Base-by-base conservation (phyloP, 1,140 invertebrate genomes). In the Zaprionus taronus region DNA sequence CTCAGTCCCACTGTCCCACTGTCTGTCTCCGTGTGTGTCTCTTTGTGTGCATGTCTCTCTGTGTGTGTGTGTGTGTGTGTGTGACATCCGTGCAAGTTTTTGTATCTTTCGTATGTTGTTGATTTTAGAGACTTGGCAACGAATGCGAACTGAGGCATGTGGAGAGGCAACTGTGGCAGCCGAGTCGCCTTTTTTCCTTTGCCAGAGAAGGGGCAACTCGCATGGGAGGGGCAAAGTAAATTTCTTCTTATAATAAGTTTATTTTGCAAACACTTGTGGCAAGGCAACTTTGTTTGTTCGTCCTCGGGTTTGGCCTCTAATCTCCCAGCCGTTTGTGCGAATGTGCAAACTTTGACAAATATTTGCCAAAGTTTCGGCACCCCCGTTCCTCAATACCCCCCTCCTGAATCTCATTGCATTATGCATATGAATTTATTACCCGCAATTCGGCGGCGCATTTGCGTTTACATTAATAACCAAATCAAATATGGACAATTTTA, bases 201-300 rank as follows among this genome's bases (percentile, higher is more conserved):
- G 6, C n/a, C 14, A 11, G 34, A 9, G 34, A 11, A 36, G 36
- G 31, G 22, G 15, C 20, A 26, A 34, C 67, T 9, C 22, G 65
- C 55, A 71, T 41, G 67, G 47, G 49, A 5, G 20, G 28, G 51
- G 49, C 56, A 74, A 83, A 91, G 86, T 86, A 91, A 91, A 91
- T 91, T 91, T 87, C 87, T 91, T 87, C 87, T 91, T 84, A 87
- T 91, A 91, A 91, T 83, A 91, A 91, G 87, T 91, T 91, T 91
- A 91, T 91, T 91, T 91, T 87, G 89, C 87, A 91, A 91, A 91
- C 87, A 91, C 87, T 91, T 91, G 87, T 91, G 87, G 87, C 87
- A 87, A 91, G 82, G 83, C 81, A 90, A 90, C 86, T 90, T 90
- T 91, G 85, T 90, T 90, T 90, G 86, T 80, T 85, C 82, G 86